Percentiles rank a stretch among this genome's conserved stretches.
These are phyloP conservation scores for Oreocharis arfaki DNA, from an alignment of 2,113 vertebrate species.

Conservation along the genomic window DNA sequence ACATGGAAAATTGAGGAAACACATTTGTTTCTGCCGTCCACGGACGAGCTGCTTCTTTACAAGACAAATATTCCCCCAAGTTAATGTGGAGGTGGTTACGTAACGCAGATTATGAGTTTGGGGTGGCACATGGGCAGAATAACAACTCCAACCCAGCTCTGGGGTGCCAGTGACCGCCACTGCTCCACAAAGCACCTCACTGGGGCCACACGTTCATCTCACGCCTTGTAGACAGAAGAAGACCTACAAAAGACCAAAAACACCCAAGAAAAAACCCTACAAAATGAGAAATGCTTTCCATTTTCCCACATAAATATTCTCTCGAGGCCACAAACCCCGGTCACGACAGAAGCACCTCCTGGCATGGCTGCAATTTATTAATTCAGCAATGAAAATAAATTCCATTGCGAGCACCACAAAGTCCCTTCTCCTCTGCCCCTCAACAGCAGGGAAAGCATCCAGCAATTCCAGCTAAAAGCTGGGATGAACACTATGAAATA, in stretches of 20 bases:
- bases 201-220: not conserved
- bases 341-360: not conserved
- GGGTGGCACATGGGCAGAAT: not conserved
- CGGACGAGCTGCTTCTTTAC: not conserved
- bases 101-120: not conserved
- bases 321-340: not conserved
- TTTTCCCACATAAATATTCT: not conserved
- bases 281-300: not conserved
- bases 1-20: not conserved
- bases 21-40: not conserved
- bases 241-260: not conserved
- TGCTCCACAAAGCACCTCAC: not conserved
- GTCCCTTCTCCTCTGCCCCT: not conserved
- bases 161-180: not conserved
- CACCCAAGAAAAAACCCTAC: not conserved
- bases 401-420: not conserved
- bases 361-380: not conserved
- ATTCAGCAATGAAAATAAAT: not conserved
- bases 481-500: not conserved
- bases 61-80: constrained; percentile 14
- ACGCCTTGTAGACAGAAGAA: not conserved
- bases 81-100: constrained; percentile 24
- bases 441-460: not conserved
- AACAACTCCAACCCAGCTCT: not conserved
- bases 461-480: not conserved